Percentiles rank a stretch among this genome's conserved stretches.
phyloP scores from a whole-genome alignment of 2,113 vertebrate genomes.

The Mirza zaza region DNA sequence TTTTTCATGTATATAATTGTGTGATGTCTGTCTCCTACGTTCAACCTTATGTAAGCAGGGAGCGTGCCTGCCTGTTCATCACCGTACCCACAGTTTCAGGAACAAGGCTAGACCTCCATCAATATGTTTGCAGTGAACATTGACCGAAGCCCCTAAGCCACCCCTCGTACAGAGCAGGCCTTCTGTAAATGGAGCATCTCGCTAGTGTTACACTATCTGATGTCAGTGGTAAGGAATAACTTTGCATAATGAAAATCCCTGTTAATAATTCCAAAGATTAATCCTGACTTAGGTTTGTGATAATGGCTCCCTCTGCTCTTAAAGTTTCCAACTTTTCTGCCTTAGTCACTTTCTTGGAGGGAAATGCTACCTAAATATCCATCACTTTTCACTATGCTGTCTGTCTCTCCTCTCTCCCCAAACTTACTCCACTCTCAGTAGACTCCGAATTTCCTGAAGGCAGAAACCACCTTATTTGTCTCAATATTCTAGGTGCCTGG shows the following conservation, averaged over 20 bases:
- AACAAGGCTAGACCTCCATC: background rate
- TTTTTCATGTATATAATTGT: background rate
- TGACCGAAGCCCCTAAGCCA: background rate
- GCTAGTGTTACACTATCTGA: background rate
- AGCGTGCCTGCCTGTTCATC: background rate
- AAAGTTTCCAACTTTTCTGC: background rate
- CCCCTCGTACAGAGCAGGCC: background rate
- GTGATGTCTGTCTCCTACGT: background rate
- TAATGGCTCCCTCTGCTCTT: background rate
- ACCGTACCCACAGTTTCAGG: background rate
- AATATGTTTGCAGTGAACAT: background rate
- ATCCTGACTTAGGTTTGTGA: background rate
- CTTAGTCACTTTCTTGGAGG: background rate
- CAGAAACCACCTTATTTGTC: background rate
- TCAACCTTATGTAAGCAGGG: background rate
- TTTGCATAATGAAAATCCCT: background rate
- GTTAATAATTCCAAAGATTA: background rate
- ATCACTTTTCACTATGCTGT: background rate
- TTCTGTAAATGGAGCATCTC: background rate
- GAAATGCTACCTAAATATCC: background rate
- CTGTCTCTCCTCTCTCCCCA: background rate
- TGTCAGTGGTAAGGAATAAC: background rate
- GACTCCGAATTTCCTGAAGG: background rate
- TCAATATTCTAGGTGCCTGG: background rate
- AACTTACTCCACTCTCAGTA: background rate